Evolutionary conservation across 2,888 invertebrate species (phyloP), one percentile per base, ranked within the genome.

Genomic region (Cyclophora punctaria): DNA sequence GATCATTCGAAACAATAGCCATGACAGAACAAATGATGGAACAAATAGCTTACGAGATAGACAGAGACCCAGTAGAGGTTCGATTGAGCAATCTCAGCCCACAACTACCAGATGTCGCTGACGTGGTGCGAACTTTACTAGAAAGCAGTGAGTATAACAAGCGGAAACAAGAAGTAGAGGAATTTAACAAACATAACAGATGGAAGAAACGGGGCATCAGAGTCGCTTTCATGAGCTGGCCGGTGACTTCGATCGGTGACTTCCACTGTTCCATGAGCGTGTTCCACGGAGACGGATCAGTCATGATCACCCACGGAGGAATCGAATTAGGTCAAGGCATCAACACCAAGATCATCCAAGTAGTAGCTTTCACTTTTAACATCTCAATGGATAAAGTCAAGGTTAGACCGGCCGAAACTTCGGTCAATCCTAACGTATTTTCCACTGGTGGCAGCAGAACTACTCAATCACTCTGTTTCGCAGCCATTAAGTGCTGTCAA

Each of bases 121-220:
- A 84, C 46, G 66, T 78, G 5, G 51, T 74, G 3, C 59, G 66
- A 51, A 74, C 67, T 1, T 46, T 78, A 4, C 57, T 77, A 0
- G 62, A 47, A 57, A 75, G 77, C 2, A 73, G 90, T 0, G 89
- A 93, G 45, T 93, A 92, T 62, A 79, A 87, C 0, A 68, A 78
- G 5, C 82, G 94, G 5, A 90, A 85, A 59, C 73, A 76, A 50
- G 89, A 86, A 44, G 85, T 93, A 3, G 79, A 88, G 7, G 69
- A 78, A 4, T 93, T 91, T 65, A 95, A 95, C 65, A 80, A 80
- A 59, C 87, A 89, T 48, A 95, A 96, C 78, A 63, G 80, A 35
- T 96, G 96, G 96, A 94, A 91, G 64, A 96, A 96, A 72, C 90
- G 91, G 41, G 96, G 94, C 0, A 75, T 94, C 2, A 83, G 92